Conservation (phyloP, 2,113 vertebrate genomes). For the Rhagologus leucostigma region DNA sequence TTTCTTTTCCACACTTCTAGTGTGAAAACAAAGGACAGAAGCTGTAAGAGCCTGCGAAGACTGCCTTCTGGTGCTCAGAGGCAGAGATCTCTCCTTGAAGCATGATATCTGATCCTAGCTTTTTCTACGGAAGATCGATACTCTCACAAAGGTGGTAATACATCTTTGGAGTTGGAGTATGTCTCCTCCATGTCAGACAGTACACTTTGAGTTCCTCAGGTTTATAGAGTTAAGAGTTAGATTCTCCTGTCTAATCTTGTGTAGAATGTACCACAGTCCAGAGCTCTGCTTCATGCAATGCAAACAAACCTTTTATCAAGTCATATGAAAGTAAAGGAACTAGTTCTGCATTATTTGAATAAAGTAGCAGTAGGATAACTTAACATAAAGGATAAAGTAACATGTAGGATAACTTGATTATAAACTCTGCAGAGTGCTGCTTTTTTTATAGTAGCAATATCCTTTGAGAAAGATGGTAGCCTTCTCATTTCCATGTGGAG, state of each 20-base stretch:
- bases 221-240: neutral
- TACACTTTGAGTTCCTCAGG: neutral
- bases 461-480: neutral
- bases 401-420: neutral
- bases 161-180: neutral
- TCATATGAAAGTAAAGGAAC: neutral
- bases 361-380: neutral
- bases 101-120: neutral
- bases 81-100: neutral
- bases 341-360: neutral
- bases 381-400: no score
- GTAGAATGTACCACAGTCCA: neutral
- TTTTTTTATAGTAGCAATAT: neutral
- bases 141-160: neutral
- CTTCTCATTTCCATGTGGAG: neutral
- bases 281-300: neutral
- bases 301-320: neutral
- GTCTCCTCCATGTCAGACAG: neutral
- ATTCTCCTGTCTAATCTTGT: neutral
- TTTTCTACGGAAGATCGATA: neutral
- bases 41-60: neutral
- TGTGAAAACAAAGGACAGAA: neutral
- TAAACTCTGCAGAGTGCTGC: neutral
- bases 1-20: neutral
- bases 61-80: neutral